phyloP scores from a whole-genome alignment of 2,888 invertebrate genomes.

The Aphelenchoides bicaudatus region DNA sequence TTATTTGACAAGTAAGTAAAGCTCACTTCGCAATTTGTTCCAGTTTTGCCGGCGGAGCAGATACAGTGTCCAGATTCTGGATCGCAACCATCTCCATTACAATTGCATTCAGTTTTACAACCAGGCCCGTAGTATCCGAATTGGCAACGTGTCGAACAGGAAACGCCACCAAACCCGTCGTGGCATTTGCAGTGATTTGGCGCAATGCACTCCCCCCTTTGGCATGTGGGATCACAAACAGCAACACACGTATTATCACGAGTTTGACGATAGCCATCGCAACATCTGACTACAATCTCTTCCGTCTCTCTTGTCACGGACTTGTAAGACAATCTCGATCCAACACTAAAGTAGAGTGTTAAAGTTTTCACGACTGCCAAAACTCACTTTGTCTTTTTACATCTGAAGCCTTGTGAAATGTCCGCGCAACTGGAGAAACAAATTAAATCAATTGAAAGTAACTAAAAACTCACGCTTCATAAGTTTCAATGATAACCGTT shows the following conservation, averaged over 20 bases:
- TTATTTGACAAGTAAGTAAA: too few species aligned
- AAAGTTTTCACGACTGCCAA: not conserved
- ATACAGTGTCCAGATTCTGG: slow-evolving; percentile 78
- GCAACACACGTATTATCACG: slow-evolving; percentile 49
- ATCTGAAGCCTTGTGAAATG: slow-evolving; percentile 43
- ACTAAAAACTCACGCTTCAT: too few species aligned
- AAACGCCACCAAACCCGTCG: slow-evolving; percentile 53
- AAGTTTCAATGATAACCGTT: slow-evolving; percentile 28
- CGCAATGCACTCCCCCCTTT: slow-evolving; percentile 51
- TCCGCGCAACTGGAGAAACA: slow-evolving; percentile 46
- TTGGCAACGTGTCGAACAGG: slow-evolving; percentile 41
- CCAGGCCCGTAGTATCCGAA: slow-evolving; percentile 51
- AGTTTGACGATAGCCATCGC: slow-evolving; percentile 55
- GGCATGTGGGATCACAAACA: slow-evolving; percentile 52
- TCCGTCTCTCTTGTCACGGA: slow-evolving; percentile 42
- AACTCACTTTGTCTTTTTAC: slow-evolving; percentile 39
- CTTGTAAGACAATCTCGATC: slow-evolving; percentile 71
- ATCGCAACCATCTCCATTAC: slow-evolving; percentile 69
- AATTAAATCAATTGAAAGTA: too few species aligned
- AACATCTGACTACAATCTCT: slow-evolving; percentile 48
- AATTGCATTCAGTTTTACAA: slow-evolving; percentile 50
- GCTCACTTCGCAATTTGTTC: slow-evolving; percentile 12
- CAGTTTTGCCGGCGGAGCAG: slow-evolving; percentile 72
- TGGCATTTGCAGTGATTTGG: slow-evolving; percentile 55
- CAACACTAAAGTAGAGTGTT: slow-evolving; percentile 33